phyloP scores from a whole-genome alignment of 2,113 vertebrate species.

The Trematomus loennbergii region DNA sequence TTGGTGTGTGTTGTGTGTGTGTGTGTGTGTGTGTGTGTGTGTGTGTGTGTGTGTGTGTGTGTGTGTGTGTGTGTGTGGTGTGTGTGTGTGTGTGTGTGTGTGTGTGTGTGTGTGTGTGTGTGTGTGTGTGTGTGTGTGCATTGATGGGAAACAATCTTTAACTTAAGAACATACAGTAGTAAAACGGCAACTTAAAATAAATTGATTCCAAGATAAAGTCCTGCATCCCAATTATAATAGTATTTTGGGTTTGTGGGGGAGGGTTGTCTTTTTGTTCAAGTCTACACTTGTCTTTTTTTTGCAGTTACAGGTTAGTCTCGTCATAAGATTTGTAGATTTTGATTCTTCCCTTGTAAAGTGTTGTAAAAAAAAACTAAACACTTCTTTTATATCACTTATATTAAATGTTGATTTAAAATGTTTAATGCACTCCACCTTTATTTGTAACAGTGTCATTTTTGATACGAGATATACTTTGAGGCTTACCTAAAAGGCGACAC shows the following conservation, averaged over 20 bases:
- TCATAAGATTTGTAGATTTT: too few relatives aligned
- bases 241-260: too few relatives aligned
- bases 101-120: not conserved
- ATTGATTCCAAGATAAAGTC: not conserved
- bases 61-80: not conserved
- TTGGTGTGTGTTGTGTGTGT: not conserved
- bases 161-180: not conserved
- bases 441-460: not conserved
- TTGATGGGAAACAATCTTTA: not conserved
- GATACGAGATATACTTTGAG: not conserved
- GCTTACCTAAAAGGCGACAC: not conserved
- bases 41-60: not conserved
- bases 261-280: too few relatives aligned
- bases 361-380: too few relatives aligned
- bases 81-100: constrained; percentile 2
- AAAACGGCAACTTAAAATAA: not conserved
- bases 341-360: too few relatives aligned
- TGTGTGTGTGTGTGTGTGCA: not conserved
- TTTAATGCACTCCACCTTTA: not conserved
- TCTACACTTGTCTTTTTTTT: too few relatives aligned
- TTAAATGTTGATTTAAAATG: too few relatives aligned
- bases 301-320: too few relatives aligned
- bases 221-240: not conserved
- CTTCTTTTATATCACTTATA: not conserved
- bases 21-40: not conserved